phyloP scores from a whole-genome alignment of 2,888 invertebrate species.

The Hartigia nigra region DNA sequence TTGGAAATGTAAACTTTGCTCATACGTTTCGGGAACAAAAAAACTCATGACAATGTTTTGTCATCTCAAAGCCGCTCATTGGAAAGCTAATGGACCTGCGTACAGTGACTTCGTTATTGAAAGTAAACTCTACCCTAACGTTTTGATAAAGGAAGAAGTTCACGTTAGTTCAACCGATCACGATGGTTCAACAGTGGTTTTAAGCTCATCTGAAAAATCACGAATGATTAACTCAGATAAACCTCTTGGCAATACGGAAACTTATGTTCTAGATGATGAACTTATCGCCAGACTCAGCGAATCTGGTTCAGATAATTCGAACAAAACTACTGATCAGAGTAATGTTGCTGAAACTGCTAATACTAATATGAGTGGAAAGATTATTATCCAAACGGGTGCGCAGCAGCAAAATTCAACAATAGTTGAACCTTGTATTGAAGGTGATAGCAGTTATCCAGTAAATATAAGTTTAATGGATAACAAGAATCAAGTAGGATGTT shows the following conservation, averaged over 20 bases:
- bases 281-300: neutral
- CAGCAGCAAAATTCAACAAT: neutral
- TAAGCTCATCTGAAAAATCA: neutral
- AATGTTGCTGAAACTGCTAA: neutral
- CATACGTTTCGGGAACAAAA: neutral
- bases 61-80: constrained; percentile 9
- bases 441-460: neutral
- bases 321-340: neutral
- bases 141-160: neutral
- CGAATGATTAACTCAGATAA: neutral
- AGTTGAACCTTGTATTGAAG: neutral
- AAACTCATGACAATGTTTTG: constrained; percentile 13
- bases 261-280: neutral
- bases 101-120: neutral
- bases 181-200: neutral
- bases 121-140: neutral
- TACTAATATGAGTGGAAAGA: neutral
- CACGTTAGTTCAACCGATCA: neutral
- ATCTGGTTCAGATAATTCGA: neutral
- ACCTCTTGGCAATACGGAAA: neutral
- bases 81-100: constrained; percentile 14
- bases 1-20: constrained; percentile 15
- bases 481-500: constrained; percentile 8
- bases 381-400: neutral
- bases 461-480: constrained; percentile 12